Percentiles rank a stretch among this genome's conserved stretches.
These are phyloP conservation scores for Malacosoma neustria DNA, from an alignment of 2,888 invertebrate genomes.

Conservation along the genomic window DNA sequence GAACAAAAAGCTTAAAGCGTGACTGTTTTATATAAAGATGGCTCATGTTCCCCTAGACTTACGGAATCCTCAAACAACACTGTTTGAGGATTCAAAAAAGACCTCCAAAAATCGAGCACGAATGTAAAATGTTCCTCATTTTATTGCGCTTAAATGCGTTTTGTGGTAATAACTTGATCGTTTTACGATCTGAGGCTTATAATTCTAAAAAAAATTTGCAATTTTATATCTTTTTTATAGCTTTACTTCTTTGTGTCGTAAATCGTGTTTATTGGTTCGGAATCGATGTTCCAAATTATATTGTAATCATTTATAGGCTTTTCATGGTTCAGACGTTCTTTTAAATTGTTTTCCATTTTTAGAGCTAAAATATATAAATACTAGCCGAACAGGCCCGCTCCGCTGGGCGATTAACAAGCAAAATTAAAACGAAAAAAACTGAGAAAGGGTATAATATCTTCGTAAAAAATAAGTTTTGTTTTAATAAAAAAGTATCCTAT, in stretches of 20 bases:
- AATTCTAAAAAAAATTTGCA: constrained; percentile 38
- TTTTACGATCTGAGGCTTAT: constrained; percentile 39
- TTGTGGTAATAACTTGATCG: constrained; percentile 51
- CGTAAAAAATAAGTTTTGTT: too few relatives aligned
- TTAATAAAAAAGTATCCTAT: too few relatives aligned
- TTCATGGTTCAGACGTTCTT: too few relatives aligned
- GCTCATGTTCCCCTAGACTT: too few relatives aligned
- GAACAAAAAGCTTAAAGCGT: too few relatives aligned
- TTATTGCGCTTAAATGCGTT: neutral
- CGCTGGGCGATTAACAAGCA: too few relatives aligned
- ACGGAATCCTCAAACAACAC: neutral
- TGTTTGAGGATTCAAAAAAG: neutral
- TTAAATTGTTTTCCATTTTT: too few relatives aligned
- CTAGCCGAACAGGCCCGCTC: too few relatives aligned
- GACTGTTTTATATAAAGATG: too few relatives aligned
- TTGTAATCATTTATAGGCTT: neutral
- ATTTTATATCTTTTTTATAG: constrained; percentile 22
- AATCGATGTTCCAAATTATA: constrained; percentile 16
- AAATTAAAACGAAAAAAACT: too few relatives aligned
- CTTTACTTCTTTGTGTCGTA: constrained; percentile 23
- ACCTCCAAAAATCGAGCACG: neutral
- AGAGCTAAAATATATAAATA: too few relatives aligned
- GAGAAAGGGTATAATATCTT: too few relatives aligned
- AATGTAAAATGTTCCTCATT: neutral
- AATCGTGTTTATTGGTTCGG: constrained; percentile 26